Evolutionary conservation across 1,140 invertebrate genomes (phyloP).

Genomic region (Lordiphosa mommai): DNA sequence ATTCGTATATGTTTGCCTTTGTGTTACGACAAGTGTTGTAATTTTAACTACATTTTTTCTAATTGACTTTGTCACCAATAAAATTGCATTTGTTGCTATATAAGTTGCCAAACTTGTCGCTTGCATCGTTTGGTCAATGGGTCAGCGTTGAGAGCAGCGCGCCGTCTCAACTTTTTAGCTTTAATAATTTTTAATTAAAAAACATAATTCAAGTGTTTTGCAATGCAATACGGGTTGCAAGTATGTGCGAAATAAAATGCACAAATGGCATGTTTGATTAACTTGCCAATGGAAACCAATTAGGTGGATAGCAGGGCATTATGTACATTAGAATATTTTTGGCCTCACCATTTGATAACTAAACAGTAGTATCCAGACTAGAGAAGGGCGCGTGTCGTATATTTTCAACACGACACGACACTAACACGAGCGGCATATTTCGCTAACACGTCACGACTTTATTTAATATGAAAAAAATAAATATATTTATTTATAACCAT

Average conservation of each 20-base stretch:
- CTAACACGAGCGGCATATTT: too few relatives aligned
- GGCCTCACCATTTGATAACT: too few relatives aligned
- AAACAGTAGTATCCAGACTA: too few relatives aligned
- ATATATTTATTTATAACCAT: too few relatives aligned
- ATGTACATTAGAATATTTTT: too few relatives aligned
- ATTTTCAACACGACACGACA: too few relatives aligned
- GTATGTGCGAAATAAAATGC: slow-evolving; percentile 43
- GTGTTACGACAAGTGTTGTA: slow-evolving; percentile 4
- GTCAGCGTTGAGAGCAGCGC: slow-evolving; percentile 26
- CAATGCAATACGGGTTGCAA: slow-evolving; percentile 27
- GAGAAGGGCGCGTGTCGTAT: too few relatives aligned
- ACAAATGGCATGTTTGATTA: not conserved
- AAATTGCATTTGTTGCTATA: slow-evolving; percentile 49
- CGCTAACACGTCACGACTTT: too few relatives aligned
- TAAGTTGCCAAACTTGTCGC: slow-evolving; percentile 52
- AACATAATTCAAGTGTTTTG: slow-evolving; percentile 47
- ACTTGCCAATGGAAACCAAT: too few relatives aligned
- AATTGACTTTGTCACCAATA: slow-evolving; percentile 52
- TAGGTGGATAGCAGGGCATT: too few relatives aligned
- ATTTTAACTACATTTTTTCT: slow-evolving; percentile 15
- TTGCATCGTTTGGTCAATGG: slow-evolving; percentile 38
- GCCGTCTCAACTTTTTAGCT: slow-evolving; percentile 8
- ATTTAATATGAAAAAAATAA: too few relatives aligned
- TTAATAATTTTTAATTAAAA: slow-evolving; percentile 60
- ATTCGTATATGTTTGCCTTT: not conserved